phyloP scores from a whole-genome alignment of 2,888 invertebrate genomes.

The Pristionchus arcanus region DNA sequence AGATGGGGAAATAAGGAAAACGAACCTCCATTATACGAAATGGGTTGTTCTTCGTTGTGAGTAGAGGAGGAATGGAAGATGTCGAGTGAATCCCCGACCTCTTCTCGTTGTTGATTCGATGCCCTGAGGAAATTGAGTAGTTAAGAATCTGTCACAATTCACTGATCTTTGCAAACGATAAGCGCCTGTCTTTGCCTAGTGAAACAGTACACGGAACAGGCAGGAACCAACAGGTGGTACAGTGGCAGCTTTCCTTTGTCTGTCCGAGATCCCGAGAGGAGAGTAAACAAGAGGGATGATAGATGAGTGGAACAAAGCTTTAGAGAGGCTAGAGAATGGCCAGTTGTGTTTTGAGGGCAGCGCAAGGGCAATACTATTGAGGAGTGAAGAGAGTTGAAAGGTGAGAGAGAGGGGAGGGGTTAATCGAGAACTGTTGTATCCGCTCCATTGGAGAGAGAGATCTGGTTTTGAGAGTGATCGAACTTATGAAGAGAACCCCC shows the following conservation, averaged over 20 bases:
- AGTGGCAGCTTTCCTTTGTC: not conserved
- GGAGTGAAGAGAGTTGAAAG: not conserved
- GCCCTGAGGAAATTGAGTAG: slow-evolving; percentile 27
- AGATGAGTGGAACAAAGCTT: slow-evolving; percentile 35
- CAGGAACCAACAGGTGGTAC: slow-evolving; percentile 11
- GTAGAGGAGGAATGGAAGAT: slow-evolving; percentile 18
- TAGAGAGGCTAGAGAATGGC: not conserved
- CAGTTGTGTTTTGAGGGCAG: slow-evolving; percentile 6
- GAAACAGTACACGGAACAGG: not conserved
- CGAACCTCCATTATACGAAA: slow-evolving; percentile 48
- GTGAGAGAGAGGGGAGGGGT: slow-evolving; percentile 16
- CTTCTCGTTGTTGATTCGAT: slow-evolving; percentile 39
- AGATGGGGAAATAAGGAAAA: too few species aligned
- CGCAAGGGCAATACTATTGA: not conserved
- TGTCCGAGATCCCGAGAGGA: not conserved
- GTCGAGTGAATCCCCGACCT: slow-evolving; percentile 2
- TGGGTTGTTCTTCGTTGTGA: slow-evolving; percentile 46
- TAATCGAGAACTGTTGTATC: slow-evolving; percentile 46
- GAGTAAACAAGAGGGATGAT: slow-evolving; percentile 22
- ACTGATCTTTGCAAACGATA: not conserved
- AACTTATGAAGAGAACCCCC: slow-evolving; percentile 9
- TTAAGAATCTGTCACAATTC: not conserved
- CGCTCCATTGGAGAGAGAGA: slow-evolving; percentile 20
- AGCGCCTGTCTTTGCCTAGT: too few species aligned
- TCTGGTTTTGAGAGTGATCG: slow-evolving; percentile 34